Base-by-base conservation (phyloP, 2,888 invertebrate species). In the Balanococcus diminutus region DNA sequence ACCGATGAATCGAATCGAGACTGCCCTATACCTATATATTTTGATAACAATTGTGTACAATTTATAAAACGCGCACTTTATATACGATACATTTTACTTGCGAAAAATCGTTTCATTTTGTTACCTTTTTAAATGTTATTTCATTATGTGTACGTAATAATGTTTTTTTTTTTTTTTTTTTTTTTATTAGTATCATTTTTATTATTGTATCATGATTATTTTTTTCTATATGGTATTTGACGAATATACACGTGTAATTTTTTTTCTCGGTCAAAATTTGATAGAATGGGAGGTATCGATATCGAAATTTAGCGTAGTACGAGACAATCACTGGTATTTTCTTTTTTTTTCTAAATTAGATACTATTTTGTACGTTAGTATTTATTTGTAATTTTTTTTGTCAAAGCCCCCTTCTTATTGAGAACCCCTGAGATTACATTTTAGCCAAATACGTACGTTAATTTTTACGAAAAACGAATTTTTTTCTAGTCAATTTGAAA, bases 401-500 rank as follows among this genome's bases (percentile, higher is more conserved):
- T n/a, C n/a, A 51, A 81, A 39, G 39, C n/a, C n/a, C n/a, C n/a
- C n/a, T n/a, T n/a, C n/a, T n/a, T 81, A 81, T 42, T 81, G 22
- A 36, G 22, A 46, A 82, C 28, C 82, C 28, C 22, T 46, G 82
- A 51, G 8, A 82, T 31, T 51, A 39, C 39, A 81, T 81, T 81
- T 42, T 2, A 39, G 42, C 46, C 42, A 82, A 42, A 31, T 82
- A 46, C 31, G 25, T 42, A 9, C 31, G 36, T 81, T 81, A 28
- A 46, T 42, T 46, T 82, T 82, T 82, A 82, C 82, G 31, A 28
- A 82, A 46, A 42, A 51, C 22, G 42, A 36, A 28, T 79, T 79
- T 79, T 39, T 46, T 46, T 82, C 82, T 82, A 82, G 82, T 82
- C 82, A 82, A 82, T 82, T 82, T 51, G 36, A 39, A 81, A 81